Percentiles rank a stretch among this genome's conserved stretches.
phyloP scores from a whole-genome alignment of 2,888 invertebrate species.

The Cartodere bifasciata region DNA sequence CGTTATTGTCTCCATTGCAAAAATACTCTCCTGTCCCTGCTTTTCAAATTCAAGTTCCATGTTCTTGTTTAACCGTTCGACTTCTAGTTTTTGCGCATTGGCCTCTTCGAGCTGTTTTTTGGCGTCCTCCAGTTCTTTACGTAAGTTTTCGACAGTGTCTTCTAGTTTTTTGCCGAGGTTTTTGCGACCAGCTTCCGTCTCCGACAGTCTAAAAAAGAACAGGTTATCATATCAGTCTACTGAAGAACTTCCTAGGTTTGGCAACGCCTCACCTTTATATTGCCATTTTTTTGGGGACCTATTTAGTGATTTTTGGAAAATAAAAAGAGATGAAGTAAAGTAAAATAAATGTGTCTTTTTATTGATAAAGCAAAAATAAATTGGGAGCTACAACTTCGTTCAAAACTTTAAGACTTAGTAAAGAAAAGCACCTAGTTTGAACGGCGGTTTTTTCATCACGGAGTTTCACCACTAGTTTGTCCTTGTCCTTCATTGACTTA shows the following conservation, averaged over 20 bases:
- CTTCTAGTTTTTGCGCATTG: constrained; percentile 14
- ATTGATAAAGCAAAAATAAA: constrained; percentile 11
- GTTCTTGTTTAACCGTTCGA: constrained; percentile 4
- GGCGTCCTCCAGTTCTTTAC: constrained; percentile 17
- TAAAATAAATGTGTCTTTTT: constrained; percentile 5
- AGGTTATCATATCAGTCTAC: constrained; percentile 31
- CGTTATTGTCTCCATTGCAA: background rate
- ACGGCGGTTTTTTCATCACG: constrained; percentile 25
- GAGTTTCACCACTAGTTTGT: constrained; percentile 25
- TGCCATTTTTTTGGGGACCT: constrained; percentile 15
- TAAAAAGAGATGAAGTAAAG: constrained; percentile 9
- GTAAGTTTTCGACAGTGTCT: constrained; percentile 14
- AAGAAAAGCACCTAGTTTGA: constrained; percentile 32
- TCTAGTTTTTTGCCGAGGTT: constrained; percentile 16
- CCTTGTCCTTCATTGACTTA: constrained; percentile 24
- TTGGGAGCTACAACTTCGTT: constrained; percentile 29
- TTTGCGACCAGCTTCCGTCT: constrained; percentile 18
- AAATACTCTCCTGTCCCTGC: background rate
- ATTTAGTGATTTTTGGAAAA: constrained; percentile 5
- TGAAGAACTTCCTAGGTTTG: constrained; percentile 24
- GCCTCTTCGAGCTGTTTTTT: constrained; percentile 13
- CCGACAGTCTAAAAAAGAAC: constrained; percentile 28
- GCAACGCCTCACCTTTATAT: constrained; percentile 25
- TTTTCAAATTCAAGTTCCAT: background rate
- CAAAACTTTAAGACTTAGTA: constrained; percentile 29